These are phyloP conservation scores for Parasteatoda lunata DNA, from an alignment of 2,888 invertebrate species.

Conservation along the genomic window DNA sequence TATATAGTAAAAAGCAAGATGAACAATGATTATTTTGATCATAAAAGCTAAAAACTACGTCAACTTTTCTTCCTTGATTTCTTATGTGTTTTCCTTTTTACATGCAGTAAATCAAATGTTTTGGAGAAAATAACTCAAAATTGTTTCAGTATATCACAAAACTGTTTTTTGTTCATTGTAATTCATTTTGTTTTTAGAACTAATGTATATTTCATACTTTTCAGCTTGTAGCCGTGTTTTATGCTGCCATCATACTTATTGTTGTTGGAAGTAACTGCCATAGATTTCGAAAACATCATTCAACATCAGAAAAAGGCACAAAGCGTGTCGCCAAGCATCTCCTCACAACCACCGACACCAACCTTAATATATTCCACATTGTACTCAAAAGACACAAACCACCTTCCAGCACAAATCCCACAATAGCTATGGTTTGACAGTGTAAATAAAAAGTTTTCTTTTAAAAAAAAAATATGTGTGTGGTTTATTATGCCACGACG, in stretches of 20 bases:
- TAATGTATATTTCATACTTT: neutral
- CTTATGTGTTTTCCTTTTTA: too few relatives aligned
- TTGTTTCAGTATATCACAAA: too few relatives aligned
- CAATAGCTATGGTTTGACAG: slow-evolving; percentile 42
- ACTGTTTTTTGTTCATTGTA: too few relatives aligned
- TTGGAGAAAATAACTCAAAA: too few relatives aligned
- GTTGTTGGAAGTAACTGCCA: slow-evolving; percentile 66
- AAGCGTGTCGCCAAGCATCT: slow-evolving; percentile 53
- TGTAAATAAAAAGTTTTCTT: neutral
- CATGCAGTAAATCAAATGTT: too few relatives aligned
- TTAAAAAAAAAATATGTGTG: neutral
- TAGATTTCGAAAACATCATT: slow-evolving; percentile 47
- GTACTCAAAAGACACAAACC: slow-evolving; percentile 49
- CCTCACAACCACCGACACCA: slow-evolving; percentile 58
- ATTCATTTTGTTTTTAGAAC: too few relatives aligned
- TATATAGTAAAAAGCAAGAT: too few relatives aligned
- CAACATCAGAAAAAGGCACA: slow-evolving; percentile 4
- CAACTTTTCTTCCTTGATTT: too few relatives aligned
- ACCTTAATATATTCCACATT: slow-evolving; percentile 67
- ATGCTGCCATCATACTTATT: slow-evolving; percentile 63
- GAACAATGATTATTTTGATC: too few relatives aligned
- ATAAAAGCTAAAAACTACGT: too few relatives aligned
- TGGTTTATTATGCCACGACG: too few relatives aligned
- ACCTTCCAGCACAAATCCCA: slow-evolving; percentile 26
- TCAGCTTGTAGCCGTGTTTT: slow-evolving; percentile 61